phyloP scores from a whole-genome alignment of 2,797 vertebrate genomes.

The Thaleichthys pacificus region DNA sequence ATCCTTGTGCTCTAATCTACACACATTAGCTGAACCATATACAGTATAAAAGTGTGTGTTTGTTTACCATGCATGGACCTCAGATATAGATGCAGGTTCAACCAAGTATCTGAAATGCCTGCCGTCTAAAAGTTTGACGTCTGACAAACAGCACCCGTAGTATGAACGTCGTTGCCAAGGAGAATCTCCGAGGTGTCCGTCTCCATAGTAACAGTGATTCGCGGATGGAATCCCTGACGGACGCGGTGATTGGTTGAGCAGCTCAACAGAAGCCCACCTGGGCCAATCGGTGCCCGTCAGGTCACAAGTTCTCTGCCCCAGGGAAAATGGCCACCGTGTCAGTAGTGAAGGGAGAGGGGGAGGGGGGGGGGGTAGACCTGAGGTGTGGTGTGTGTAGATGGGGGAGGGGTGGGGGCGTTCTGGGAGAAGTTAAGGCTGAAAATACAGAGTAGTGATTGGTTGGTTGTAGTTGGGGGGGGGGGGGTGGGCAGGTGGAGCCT shows the following conservation, averaged over 20 bases:
- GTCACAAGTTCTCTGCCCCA: slow-evolving; percentile 23
- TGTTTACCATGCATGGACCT: slow-evolving; percentile 28
- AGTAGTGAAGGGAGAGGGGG: slow-evolving; percentile 4
- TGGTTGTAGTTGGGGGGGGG: not conserved
- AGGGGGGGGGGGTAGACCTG: slow-evolving; percentile 25
- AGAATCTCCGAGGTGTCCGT: slow-evolving; percentile 22
- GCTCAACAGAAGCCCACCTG: slow-evolving; percentile 17
- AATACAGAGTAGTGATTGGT: not conserved
- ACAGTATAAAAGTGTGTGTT: slow-evolving; percentile 22
- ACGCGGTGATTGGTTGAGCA: slow-evolving; percentile 11
- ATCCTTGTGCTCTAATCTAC: slow-evolving; percentile 51
- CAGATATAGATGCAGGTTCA: slow-evolving; percentile 36
- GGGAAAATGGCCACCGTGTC: slow-evolving; percentile 19
- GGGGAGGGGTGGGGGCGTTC: slow-evolving; percentile 8
- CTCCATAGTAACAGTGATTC: not conserved
- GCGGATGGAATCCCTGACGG: slow-evolving; percentile 16
- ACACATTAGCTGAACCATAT: slow-evolving; percentile 36
- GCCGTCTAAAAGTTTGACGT: slow-evolving; percentile 32
- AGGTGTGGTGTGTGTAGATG: slow-evolving; percentile 24
- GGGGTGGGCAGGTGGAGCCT: not conserved
- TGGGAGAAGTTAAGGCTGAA: slow-evolving; percentile 8
- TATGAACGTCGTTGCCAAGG: slow-evolving; percentile 22
- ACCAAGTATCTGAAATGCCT: slow-evolving; percentile 9
- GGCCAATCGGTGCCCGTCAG: slow-evolving; percentile 11
- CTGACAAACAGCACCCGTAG: slow-evolving; percentile 21